Conservation (phyloP, 2,113 vertebrate species). For the Ictalurus furcatus region DNA sequence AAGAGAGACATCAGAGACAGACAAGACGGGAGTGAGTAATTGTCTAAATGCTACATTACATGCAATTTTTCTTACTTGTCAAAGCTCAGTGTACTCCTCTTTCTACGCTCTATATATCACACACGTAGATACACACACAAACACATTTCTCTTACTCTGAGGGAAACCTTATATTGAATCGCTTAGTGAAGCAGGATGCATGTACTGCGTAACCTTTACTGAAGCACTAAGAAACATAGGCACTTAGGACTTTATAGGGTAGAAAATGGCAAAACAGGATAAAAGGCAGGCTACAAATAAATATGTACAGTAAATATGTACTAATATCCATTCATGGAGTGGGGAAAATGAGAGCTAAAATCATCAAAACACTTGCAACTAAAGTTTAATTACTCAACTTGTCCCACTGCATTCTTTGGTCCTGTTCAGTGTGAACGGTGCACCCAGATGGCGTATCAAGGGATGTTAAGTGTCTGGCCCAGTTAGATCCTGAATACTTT, state of each 20-base stretch:
- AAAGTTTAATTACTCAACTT: conserved; percentile 2
- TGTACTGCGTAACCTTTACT: conserved; percentile 1
- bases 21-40: conserved; percentile 22
- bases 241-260: background rate
- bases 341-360: background rate
- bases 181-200: background rate
- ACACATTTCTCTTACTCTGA: background rate
- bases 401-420: conserved; percentile 38
- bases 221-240: background rate
- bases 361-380: background rate
- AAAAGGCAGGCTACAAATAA: background rate
- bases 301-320: background rate
- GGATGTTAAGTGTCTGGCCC: conserved; percentile 48
- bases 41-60: conserved; percentile 36
- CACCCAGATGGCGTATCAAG: conserved; percentile 56
- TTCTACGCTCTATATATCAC: conserved; percentile 1
- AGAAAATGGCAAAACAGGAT: background rate
- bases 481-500: conserved; percentile 53
- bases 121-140: background rate
- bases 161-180: background rate
- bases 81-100: background rate
- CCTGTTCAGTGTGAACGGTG: conserved; percentile 40
- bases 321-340: background rate
- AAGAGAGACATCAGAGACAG: conserved; percentile 36
- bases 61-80: conserved; percentile 22